phyloP scores from a whole-genome alignment of 2,797 vertebrate species.

The Eremophila alpestris region DNA sequence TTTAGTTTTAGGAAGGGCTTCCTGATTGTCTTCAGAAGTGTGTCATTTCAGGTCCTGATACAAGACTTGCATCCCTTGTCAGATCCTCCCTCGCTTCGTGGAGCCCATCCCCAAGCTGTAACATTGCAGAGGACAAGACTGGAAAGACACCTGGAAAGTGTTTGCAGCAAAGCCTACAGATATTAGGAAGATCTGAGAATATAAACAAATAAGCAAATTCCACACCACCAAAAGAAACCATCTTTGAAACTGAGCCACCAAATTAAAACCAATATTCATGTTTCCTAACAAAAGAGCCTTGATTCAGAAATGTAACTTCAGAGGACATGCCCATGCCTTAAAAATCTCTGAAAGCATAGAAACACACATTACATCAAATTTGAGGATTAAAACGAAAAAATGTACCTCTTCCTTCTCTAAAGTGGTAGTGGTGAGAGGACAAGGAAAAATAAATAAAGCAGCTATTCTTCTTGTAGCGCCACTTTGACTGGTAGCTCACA shows the following conservation, averaged over 20 bases:
- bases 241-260: not conserved
- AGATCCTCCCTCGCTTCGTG: not conserved
- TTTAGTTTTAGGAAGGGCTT: not conserved
- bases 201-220: not conserved
- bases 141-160: not conserved
- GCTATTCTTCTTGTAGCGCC: not conserved
- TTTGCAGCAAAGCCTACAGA: not conserved
- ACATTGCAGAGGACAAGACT: not conserved
- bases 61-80: rapidly evolving
- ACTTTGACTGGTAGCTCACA: not conserved
- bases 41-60: not conserved
- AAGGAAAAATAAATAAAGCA: not conserved
- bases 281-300: not conserved
- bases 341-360: not conserved
- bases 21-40: not conserved
- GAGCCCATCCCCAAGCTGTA: not conserved
- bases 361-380: not conserved
- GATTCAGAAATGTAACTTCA: not conserved
- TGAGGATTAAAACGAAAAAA: not conserved
- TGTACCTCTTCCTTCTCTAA: not conserved
- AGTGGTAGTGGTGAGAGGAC: not conserved
- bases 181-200: not conserved
- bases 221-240: not conserved
- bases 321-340: not conserved
- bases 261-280: not conserved